Base-by-base conservation (phyloP, 23 tunicate species). In the Ascidia mentula region DNA sequence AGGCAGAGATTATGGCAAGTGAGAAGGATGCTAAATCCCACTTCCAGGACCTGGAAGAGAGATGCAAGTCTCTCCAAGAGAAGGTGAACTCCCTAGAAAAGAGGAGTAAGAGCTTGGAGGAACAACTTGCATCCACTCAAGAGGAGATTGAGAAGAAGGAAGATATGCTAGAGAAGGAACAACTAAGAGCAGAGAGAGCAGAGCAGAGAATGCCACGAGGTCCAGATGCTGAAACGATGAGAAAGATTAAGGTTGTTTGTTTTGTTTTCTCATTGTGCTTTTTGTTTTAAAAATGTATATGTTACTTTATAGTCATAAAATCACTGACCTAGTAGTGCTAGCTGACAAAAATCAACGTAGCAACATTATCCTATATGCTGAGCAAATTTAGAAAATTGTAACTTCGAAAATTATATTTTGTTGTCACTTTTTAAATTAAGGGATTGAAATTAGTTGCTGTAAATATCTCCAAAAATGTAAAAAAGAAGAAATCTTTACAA, bases 1-100 rank as follows among this genome's bases (percentile, higher is more conserved):
- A 87, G 91, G 91, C 78, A 17, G 91, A 80, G 72, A 69, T 87
- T 38, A 81, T 87, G 82, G 93, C 84, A 18, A 59, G 80, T 40
- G 93, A 88, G 45, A 69, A 77, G n/a, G 80, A 77, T n/a, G 80
- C 87, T 2, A 36, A 33, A 34, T 20, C 69, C 37, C 82, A 40
- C 9, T 69, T 45, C 22, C 82, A 69, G 18, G 78, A 76, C 1
- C 72, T 75, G 59, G 86, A 81, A 78, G 86, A 76, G 26, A 46
- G 80, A 34, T 36, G 84, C 60, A 20, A 38, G 28, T 24, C 72
- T 18, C 45, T 92, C 59, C 69, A 86, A 78, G 69, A 65, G 38
- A 74, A 72, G 39, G 61, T 91, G 22, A 34, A 79, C 30, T 31
- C 35, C 0, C 18, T 82, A 77, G 97, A 86, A 36, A 86, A 85